phyloP scores from a whole-genome alignment of 2,113 vertebrate genomes.

The Gopherus flavomarginatus region DNA sequence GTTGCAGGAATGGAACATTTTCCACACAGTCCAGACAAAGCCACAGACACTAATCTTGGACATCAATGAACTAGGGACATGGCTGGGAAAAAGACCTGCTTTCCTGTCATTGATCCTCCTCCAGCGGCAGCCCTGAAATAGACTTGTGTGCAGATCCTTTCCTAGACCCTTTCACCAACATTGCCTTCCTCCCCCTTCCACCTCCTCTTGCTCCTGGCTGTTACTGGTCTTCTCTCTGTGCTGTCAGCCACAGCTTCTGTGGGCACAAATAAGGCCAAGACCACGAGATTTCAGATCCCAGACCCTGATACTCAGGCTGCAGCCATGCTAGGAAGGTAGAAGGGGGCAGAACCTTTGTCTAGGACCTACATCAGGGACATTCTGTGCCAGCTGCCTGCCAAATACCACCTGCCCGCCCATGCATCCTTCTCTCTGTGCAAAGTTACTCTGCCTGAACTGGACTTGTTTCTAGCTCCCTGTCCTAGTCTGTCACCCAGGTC shows the following conservation, averaged over 20 bases:
- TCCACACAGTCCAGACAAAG: neutral
- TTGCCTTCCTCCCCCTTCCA: neutral
- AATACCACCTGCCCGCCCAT: neutral
- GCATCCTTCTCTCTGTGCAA: neutral
- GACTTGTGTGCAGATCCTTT: neutral
- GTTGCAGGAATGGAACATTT: neutral
- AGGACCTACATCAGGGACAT: neutral
- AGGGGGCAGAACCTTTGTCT: neutral
- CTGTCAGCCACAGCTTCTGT: neutral
- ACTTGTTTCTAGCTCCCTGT: neutral
- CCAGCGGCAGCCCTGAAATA: neutral
- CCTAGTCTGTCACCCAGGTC: neutral
- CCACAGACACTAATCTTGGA: neutral
- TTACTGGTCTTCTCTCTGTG: neutral
- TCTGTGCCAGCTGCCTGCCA: neutral
- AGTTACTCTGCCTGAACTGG: neutral
- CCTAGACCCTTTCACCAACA: neutral
- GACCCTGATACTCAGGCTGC: neutral
- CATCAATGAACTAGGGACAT: neutral
- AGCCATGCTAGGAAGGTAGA: neutral
- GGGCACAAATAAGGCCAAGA: neutral
- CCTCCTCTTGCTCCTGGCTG: neutral
- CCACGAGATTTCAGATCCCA: neutral
- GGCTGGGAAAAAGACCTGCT: neutral
- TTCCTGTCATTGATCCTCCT: neutral